Conservation (phyloP, 2,888 invertebrate genomes). For the Sesamia inferens region DNA sequence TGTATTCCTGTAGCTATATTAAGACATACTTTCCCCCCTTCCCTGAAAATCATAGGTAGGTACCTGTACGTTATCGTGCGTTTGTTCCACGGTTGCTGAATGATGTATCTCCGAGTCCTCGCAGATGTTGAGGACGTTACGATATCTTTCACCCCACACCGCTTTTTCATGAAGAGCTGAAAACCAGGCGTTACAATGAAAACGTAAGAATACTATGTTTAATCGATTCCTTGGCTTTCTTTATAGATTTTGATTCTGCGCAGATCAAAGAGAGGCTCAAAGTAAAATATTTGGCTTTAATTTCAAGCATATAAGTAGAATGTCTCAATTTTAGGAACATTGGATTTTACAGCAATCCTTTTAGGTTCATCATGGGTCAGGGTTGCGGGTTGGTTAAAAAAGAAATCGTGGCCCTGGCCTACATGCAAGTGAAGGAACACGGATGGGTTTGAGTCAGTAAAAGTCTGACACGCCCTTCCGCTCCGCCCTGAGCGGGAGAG, state of each 20-base stretch:
- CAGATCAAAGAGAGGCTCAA: not conserved
- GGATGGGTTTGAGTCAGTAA: no score
- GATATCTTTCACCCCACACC: conserved; percentile 94
- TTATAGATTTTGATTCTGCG: not conserved
- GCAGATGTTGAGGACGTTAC: conserved; percentile 64
- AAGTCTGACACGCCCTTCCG: no score
- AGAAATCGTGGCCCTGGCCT: no score
- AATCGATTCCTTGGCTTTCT: not conserved
- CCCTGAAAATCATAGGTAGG: conserved; percentile 78
- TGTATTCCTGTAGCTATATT: not conserved
- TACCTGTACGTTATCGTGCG: conserved; percentile 92
- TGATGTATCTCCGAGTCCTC: conserved; percentile 90
- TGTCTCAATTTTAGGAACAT: no score
- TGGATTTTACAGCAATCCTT: not conserved
- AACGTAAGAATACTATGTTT: not conserved
- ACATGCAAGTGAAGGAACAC: no score
- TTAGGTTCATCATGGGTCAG: not conserved
- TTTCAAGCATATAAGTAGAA: not conserved
- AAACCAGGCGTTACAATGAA: conserved; percentile 8
- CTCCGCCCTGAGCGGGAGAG: no score
- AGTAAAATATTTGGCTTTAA: not conserved
- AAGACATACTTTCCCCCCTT: not conserved
- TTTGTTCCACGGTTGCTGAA: conserved; percentile 92
- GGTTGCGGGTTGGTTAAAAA: no score
- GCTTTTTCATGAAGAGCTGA: conserved; percentile 91